These are phyloP conservation scores for Phthorimaea operculella DNA, from an alignment of 1,140 invertebrate species.

Conservation along the genomic window DNA sequence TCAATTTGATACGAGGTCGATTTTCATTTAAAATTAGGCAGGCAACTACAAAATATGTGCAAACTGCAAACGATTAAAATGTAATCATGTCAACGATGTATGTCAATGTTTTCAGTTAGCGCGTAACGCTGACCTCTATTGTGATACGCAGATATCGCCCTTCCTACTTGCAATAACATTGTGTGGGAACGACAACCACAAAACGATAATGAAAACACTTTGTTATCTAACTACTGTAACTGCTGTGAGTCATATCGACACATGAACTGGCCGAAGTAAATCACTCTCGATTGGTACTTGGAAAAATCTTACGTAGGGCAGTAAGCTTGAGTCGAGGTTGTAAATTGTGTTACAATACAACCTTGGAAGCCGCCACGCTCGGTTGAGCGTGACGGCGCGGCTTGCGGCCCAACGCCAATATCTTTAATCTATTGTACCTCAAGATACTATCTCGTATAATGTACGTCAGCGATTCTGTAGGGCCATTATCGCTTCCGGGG, in stretches of 20 bases:
- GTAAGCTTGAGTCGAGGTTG: conserved; percentile 31
- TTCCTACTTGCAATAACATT: too few species aligned
- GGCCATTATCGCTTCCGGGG: background rate
- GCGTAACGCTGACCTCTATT: too few species aligned
- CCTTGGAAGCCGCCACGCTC: conserved; percentile 55
- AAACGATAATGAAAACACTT: background rate
- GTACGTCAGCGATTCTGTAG: background rate
- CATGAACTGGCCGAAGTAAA: background rate
- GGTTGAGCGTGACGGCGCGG: conserved; percentile 45
- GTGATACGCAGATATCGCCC: too few species aligned
- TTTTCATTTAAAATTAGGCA: background rate
- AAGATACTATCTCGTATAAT: conserved; percentile 14
- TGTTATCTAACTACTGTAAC: background rate
- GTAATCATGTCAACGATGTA: too few species aligned
- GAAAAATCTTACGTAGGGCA: conserved; percentile 36
- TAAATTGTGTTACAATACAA: conserved; percentile 51
- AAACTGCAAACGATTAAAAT: too few species aligned
- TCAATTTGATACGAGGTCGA: background rate
- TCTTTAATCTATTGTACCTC: conserved; percentile 43
- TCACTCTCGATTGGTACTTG: conserved; percentile 6
- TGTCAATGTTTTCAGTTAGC: too few species aligned
- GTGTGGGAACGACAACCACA: background rate
- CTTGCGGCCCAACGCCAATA: conserved; percentile 32
- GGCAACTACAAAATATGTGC: too few species aligned
- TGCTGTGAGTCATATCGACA: background rate